Conservation (phyloP, 2,888 invertebrate genomes). For the Drosophila fulvimacula region DNA sequence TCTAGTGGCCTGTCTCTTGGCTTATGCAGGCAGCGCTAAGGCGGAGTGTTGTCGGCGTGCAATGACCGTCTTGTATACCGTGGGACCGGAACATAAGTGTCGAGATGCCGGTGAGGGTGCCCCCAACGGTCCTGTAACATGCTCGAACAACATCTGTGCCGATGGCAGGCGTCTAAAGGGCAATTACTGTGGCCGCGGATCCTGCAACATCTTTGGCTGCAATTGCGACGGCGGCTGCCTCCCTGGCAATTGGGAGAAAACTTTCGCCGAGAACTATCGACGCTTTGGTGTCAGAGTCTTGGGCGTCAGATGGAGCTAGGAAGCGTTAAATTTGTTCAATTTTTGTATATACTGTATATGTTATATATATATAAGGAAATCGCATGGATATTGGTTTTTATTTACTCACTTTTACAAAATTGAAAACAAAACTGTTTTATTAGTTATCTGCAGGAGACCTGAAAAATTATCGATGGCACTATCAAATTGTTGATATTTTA, state of each 20-base stretch:
- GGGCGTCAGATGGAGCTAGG: no score
- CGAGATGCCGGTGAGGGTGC: neutral
- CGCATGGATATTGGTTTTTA: no score
- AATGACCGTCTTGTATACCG: neutral
- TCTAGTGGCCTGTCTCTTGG: neutral
- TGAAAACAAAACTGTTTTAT: no score
- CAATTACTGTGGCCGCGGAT: neutral
- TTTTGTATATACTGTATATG: no score
- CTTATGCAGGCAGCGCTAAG: no score
- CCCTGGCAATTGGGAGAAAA: neutral
- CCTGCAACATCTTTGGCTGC: slow-evolving; percentile 7
- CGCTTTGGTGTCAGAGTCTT: neutral
- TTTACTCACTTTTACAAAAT: no score
- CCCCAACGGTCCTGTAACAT: no score
- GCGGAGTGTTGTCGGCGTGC: neutral
- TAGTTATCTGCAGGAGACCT: no score
- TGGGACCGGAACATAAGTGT: neutral
- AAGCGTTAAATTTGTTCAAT: no score
- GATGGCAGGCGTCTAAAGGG: neutral
- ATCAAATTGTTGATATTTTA: no score
- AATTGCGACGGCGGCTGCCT: neutral
- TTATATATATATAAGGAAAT: no score
- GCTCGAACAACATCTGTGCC: neutral
- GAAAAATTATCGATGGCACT: no score
- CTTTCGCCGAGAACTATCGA: neutral